Conservation (phyloP, 2,797 vertebrate genomes). For the Chelon auratus region DNA sequence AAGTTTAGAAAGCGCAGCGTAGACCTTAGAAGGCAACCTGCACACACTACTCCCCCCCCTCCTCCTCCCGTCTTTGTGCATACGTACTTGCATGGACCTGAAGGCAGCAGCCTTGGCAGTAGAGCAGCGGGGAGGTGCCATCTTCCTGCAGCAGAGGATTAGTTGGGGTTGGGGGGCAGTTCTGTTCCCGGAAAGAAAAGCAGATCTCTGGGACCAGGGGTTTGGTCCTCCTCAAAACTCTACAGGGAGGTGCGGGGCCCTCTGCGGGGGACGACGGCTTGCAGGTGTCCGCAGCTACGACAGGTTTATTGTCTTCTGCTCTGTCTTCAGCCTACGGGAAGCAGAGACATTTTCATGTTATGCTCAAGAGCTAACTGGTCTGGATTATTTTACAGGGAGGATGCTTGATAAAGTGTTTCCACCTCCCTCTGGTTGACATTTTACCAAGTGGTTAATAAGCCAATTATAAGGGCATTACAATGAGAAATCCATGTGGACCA, state of each 20-base stretch:
- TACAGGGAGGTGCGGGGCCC: constrained; percentile 10
- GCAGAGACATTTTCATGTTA: constrained; percentile 18
- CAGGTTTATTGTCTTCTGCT: constrained; percentile 60
- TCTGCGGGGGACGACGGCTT: constrained; percentile 31
- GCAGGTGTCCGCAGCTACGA: constrained; percentile 20
- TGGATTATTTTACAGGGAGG: not conserved
- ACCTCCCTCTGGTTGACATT: constrained; percentile 13
- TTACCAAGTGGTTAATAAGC: not conserved
- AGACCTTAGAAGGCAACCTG: not conserved
- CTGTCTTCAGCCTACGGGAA: constrained; percentile 85
- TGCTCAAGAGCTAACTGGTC: not conserved
- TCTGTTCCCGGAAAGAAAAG: constrained; percentile 94
- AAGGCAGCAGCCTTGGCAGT: constrained; percentile 90
- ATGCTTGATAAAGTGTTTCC: constrained; percentile 11
- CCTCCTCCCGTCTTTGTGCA: not conserved
- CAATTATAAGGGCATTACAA: not conserved
- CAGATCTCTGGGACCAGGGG: constrained; percentile 97
- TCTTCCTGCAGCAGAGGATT: constrained; percentile 93
- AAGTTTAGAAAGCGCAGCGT: constrained; percentile 20
- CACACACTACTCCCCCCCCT: not conserved
- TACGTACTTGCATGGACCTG: constrained; percentile 96
- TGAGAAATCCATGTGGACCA: no score
- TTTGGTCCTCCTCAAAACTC: constrained; percentile 83
- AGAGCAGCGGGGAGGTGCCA: constrained; percentile 92
- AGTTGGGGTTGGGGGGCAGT: constrained; percentile 89